Evolutionary conservation across 2,888 invertebrate genomes (phyloP).

Genomic region (Morpho deidamia): DNA sequence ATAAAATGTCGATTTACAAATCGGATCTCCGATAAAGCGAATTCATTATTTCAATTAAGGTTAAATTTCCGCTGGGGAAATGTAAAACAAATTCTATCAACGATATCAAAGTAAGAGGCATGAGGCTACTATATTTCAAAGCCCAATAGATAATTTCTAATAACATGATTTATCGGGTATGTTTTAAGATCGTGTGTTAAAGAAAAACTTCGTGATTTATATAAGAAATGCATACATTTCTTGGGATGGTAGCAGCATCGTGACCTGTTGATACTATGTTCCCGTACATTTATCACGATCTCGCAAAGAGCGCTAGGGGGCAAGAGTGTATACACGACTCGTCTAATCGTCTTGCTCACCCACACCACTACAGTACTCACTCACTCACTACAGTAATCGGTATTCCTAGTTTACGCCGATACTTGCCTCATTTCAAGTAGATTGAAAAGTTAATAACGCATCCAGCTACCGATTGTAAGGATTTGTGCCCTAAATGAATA

Average conservation of each 20-base stretch:
- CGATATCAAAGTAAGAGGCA: no score
- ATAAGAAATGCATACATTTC: not conserved
- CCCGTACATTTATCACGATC: slow-evolving; percentile 58
- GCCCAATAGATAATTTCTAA: no score
- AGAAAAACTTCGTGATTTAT: not conserved
- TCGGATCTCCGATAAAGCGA: no score
- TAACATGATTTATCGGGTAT: not conserved
- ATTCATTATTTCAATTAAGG: no score
- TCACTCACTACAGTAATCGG: slow-evolving; percentile 43
- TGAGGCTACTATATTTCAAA: no score
- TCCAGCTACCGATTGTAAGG: no score
- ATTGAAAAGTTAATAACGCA: slow-evolving; percentile 39
- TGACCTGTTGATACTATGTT: slow-evolving; percentile 37
- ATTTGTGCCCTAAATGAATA: no score
- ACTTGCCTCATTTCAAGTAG: slow-evolving; percentile 47
- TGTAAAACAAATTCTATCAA: no score
- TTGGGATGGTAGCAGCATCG: slow-evolving; percentile 24
- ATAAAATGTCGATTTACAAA: no score
- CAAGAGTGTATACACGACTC: slow-evolving; percentile 51
- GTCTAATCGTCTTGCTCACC: slow-evolving; percentile 37
- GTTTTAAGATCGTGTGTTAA: not conserved
- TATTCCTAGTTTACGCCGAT: slow-evolving; percentile 45
- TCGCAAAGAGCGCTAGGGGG: slow-evolving; percentile 42
- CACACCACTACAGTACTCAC: slow-evolving; percentile 34
- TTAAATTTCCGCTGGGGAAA: no score